Percentiles rank a stretch among this genome's conserved stretches.
phyloP scores from a whole-genome alignment of 1,140 invertebrate species.

The Drosophila littoralis region DNA sequence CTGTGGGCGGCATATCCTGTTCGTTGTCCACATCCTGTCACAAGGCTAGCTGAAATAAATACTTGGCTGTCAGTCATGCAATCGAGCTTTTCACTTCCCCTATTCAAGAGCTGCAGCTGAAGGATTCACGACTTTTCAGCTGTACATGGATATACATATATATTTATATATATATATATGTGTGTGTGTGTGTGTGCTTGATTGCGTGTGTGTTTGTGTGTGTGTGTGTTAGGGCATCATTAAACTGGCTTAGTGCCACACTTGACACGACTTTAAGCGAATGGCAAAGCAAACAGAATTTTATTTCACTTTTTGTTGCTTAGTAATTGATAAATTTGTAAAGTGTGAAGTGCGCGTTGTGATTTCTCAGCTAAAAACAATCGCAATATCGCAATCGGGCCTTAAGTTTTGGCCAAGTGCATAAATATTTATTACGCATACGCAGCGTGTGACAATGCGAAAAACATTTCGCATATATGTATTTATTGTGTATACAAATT shows the following conservation, averaged over 20 bases:
- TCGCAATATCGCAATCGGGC: background rate
- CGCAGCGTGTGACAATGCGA: constrained; percentile 58
- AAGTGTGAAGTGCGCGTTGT: constrained; percentile 13
- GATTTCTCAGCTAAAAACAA: constrained; percentile 21
- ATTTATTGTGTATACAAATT: background rate
- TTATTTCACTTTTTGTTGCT: background rate
- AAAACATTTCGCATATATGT: constrained; percentile 7
- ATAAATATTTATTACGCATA: constrained; percentile 81
- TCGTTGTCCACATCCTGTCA: constrained; percentile 17
- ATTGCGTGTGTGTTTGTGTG: constrained; percentile 32
- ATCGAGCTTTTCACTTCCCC: constrained; percentile 1
- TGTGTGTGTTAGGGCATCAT: constrained; percentile 67
- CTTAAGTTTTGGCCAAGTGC: constrained; percentile 37
- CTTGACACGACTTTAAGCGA: constrained; percentile 58
- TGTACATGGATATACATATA: constrained; percentile 10
- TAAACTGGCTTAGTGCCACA: constrained; percentile 53
- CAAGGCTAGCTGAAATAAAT: constrained; percentile 21
- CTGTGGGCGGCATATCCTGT: constrained; percentile 9
- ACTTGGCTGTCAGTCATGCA: constrained; percentile 13
- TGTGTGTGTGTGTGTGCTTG: constrained; percentile 17
- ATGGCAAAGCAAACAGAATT: constrained; percentile 29
- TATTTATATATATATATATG: constrained; percentile 14
- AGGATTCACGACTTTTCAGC: constrained; percentile 1
- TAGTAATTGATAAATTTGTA: constrained; percentile 10
- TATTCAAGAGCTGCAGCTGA: constrained; percentile 22